These are phyloP conservation scores for Chloropsis cyanopogon DNA, from an alignment of 2,113 vertebrate species.

Conservation along the genomic window DNA sequence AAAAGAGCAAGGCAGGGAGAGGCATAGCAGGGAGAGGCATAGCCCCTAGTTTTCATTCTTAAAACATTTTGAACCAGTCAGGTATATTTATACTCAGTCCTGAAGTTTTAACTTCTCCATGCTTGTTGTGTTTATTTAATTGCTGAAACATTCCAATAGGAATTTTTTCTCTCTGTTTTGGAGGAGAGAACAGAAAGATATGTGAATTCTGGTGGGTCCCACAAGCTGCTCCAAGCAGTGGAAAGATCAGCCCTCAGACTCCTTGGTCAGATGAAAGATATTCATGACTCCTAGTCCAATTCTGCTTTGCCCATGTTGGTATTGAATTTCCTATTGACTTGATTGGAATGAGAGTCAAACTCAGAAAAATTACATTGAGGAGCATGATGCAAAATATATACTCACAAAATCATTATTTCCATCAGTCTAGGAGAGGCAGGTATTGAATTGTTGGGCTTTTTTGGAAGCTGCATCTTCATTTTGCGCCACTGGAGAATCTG, in stretches of 20 bases:
- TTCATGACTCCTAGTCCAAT: not conserved
- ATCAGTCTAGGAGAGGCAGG: not conserved
- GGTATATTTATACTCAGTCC: not conserved
- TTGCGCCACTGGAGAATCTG: not conserved
- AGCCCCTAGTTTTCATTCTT: not conserved
- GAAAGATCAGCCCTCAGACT: not conserved
- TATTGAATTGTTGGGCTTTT: not conserved
- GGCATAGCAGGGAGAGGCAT: rapidly evolving
- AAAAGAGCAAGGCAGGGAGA: not conserved
- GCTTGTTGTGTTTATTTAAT: not conserved
- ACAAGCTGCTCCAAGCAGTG: not conserved
- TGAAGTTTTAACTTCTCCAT: not conserved
- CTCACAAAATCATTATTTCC: not conserved
- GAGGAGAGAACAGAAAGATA: not conserved
- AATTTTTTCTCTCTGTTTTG: not conserved
- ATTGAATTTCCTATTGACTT: not conserved
- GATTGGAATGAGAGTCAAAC: not conserved
- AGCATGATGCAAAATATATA: not conserved
- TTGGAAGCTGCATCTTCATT: not conserved
- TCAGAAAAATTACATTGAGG: not conserved
- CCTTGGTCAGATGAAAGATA: not conserved
- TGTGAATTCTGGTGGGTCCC: not conserved
- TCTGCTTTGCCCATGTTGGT: not conserved
- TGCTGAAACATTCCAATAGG: not conserved
- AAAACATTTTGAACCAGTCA: not conserved